Percentiles rank a stretch among this genome's conserved stretches.
Conservation (phyloP, 2,888 invertebrate species). For the Brachynemurus nebulosus region DNA sequence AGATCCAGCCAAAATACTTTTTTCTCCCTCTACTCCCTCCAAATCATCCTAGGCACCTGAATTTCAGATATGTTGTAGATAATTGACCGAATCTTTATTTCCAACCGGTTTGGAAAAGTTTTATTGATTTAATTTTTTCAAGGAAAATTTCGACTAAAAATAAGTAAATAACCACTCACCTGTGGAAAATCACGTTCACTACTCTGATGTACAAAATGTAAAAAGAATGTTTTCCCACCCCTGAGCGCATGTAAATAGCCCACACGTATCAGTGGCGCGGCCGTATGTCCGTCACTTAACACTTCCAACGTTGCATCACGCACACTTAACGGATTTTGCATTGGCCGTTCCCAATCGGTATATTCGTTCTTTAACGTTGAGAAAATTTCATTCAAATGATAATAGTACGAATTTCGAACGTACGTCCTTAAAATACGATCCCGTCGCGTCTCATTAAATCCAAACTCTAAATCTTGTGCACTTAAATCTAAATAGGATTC, state of each 20-base stretch:
- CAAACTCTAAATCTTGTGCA: slow-evolving; percentile 77
- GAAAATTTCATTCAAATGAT: slow-evolving; percentile 89
- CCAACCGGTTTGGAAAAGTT: too few relatives aligned
- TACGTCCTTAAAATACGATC: slow-evolving; percentile 81
- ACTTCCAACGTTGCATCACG: slow-evolving; percentile 76
- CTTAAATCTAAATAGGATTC: slow-evolving; percentile 72
- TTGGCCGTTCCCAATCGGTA: slow-evolving; percentile 88
- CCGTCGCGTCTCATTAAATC: slow-evolving; percentile 76
- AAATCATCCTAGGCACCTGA: too few relatives aligned
- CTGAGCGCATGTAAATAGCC: slow-evolving; percentile 66
- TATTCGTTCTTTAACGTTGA: slow-evolving; percentile 89
- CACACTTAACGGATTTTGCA: slow-evolving; percentile 73
- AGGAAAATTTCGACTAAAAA: too few relatives aligned
- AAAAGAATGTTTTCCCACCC: slow-evolving; percentile 71
- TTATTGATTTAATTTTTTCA: too few relatives aligned
- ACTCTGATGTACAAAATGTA: slow-evolving; percentile 78
- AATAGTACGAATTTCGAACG: slow-evolving; percentile 88
- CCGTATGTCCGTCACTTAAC: slow-evolving; percentile 83
- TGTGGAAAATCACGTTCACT: slow-evolving; percentile 66
- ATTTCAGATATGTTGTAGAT: too few relatives aligned
- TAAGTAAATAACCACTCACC: slow-evolving; percentile 32
- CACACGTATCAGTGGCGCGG: slow-evolving; percentile 67
- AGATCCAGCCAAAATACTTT: too few relatives aligned
- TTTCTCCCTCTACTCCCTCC: too few relatives aligned
- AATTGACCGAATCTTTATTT: too few relatives aligned